Base-by-base conservation (phyloP, 2,888 invertebrate genomes). In the Autographa gamma region DNA sequence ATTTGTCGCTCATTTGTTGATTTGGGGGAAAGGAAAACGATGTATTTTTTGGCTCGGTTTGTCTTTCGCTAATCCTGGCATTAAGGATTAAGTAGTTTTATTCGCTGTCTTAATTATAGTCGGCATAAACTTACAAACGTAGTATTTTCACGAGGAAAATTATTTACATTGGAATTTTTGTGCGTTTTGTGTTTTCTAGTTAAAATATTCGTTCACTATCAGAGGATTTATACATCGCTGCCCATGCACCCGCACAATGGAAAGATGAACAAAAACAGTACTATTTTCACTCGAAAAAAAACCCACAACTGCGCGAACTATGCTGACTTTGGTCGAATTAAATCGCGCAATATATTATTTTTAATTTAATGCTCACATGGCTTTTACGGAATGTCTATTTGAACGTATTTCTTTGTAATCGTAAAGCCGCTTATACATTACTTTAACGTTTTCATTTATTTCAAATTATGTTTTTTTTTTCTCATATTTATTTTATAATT, bases 211-310 rank as follows among this genome's bases (percentile, higher is more conserved):
- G 88, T 78, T 79, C 88, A 85, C 87, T 92, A 93, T 94, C 93
- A 88, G 91, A 89, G 94, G 93, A 94, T 92, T 92, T 88, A 92
- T 91, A 93, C 94, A 91, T 91, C 89, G 90, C 89, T 92, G 93
- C 85, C 84, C 87, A 86, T 87, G 90, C 90, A 84, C 89, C 86
- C 87, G 86, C 89, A 92, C 92, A 93, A 91, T 93, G 91, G 91
- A 88, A 86, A 91, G 90, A 93, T 91, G 92, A 92, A 93, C 88
- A 93, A 93, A 93, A 92, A 91, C 90, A 90, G 83, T 84, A 88
- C 87, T 84, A 87, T 91, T 92, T 87, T 80, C 86, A 74, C 76
- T 76, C 77, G 77, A 80, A 82, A 85, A 86, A 88, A 87, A 83
- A 48, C n/a, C 7, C 62, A 77, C 79, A 74, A 77, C 82, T 77